Conservation (phyloP, 2,113 vertebrate genomes). For the Nettapus auritus region DNA sequence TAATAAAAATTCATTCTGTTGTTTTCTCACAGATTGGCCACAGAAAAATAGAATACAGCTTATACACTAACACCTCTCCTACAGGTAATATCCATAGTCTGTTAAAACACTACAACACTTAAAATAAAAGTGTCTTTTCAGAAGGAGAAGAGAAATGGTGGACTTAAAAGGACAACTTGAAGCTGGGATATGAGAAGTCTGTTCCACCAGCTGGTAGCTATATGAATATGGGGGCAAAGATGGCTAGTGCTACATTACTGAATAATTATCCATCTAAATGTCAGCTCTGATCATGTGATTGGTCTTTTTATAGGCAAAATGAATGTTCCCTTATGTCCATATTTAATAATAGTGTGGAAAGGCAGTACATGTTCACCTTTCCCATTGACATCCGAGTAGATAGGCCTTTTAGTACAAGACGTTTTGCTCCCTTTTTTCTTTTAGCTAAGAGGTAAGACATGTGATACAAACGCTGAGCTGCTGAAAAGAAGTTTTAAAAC, state of each 20-base stretch:
- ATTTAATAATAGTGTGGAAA: constrained; percentile 66
- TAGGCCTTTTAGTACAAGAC: not conserved
- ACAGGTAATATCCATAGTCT: not conserved
- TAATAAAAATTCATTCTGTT: not conserved
- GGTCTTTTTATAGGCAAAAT: constrained; percentile 69
- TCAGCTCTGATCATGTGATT: constrained; percentile 61
- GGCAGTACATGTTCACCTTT: constrained; percentile 46
- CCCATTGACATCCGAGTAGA: constrained; percentile 43
- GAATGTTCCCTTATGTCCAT: constrained; percentile 59
- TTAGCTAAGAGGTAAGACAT: not conserved
- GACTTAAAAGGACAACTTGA: not conserved
- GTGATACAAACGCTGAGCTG: not conserved
- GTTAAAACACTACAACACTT: not conserved
- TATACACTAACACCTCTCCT: not conserved
- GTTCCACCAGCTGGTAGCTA: not conserved
- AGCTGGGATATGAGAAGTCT: not conserved
- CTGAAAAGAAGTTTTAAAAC: not conserved
- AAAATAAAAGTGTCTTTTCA: not conserved
- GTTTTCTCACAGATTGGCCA: not conserved
- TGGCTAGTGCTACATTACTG: constrained; percentile 28
- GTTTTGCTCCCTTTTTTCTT: constrained; percentile 3
- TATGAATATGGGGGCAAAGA: not conserved
- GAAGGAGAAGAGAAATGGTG: not conserved
- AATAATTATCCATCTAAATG: constrained; percentile 75
- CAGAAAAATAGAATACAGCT: not conserved